Base-by-base conservation (phyloP, 37 sponge, comb jelly and placozoan species). In the Beroe ovata region DNA sequence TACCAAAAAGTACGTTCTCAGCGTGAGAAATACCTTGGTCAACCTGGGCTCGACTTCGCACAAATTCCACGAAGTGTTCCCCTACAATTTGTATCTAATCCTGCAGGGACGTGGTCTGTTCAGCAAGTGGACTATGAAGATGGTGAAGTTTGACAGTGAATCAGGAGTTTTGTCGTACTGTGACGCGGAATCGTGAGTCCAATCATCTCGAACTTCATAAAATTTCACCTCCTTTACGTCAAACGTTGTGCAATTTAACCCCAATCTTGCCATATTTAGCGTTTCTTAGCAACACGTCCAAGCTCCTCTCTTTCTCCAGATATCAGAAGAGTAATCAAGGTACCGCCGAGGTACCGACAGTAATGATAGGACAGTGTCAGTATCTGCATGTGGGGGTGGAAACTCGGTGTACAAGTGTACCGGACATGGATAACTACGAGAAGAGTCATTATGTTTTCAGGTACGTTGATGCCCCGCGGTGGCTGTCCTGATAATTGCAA, bases 81-180 rank as follows among this genome's bases (percentile, higher is more conserved):
- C n/a, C n/a, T n/a, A n/a, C n/a, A n/a, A n/a, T n/a, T n/a, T n/a
- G n/a, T n/a, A n/a, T n/a, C n/a, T n/a, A n/a, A n/a, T n/a, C n/a
- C n/a, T 62, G 8, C 63, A 62, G 63, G 63, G 63, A n/a, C 8
- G 28, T n/a, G 63, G 63, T n/a, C 4, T 62, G 23, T 25, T 20
- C 19, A 20, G 63, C 63, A 77, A 77, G 54, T 77, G 84, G 84
- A 77, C 84, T 1, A 77, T 77, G 84, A 77, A 77, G 21, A 77
- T 77, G 84, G 26, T 40, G 1, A 77, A 77, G 84, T 77, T 77
- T 77, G 84, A 77, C 8, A 77, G 47, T 77, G 84, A 77, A 4
- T 32, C 28, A 4, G 84, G 84, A 6, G 84, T 77, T 39, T 19
- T 77, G 84, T 77, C 38, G 20, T 77, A 77, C 54, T 77, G 84